phyloP scores from a whole-genome alignment of 2,113 vertebrate species.

The Pseudorectes ferrugineus region DNA sequence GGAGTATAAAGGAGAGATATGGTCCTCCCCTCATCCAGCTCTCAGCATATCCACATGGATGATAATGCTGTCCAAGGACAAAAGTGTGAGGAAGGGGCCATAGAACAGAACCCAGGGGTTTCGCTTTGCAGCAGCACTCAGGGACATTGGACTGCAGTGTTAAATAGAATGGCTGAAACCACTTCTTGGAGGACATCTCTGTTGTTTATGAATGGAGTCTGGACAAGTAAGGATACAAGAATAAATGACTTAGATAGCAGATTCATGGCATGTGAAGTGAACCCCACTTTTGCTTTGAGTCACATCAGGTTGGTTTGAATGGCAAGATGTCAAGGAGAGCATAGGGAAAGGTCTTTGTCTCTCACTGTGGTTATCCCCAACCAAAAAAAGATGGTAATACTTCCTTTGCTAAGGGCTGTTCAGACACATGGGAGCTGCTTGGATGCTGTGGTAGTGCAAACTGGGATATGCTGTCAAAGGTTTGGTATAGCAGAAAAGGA shows the following conservation, averaged over 20 bases:
- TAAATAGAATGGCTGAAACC: background rate
- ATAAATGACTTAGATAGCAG: background rate
- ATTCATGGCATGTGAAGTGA: background rate
- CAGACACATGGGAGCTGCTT: background rate
- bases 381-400: background rate
- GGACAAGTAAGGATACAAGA: background rate
- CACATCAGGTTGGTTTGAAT: background rate
- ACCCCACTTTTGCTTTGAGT: background rate
- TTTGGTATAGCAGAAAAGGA: background rate
- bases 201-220: background rate
- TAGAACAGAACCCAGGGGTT: rapidly evolving
- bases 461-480: background rate
- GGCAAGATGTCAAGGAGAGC: background rate
- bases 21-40: background rate
- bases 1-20: background rate
- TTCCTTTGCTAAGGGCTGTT: background rate
- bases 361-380: background rate
- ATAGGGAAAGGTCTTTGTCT: background rate
- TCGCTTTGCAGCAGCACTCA: background rate
- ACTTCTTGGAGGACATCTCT: background rate
- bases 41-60: background rate
- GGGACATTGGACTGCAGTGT: background rate
- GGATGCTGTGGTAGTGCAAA: background rate
- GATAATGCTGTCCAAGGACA: background rate
- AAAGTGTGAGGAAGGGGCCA: background rate